Base-by-base conservation (phyloP, 1,140 invertebrate species). In the Steinernema khuongi region DNA sequence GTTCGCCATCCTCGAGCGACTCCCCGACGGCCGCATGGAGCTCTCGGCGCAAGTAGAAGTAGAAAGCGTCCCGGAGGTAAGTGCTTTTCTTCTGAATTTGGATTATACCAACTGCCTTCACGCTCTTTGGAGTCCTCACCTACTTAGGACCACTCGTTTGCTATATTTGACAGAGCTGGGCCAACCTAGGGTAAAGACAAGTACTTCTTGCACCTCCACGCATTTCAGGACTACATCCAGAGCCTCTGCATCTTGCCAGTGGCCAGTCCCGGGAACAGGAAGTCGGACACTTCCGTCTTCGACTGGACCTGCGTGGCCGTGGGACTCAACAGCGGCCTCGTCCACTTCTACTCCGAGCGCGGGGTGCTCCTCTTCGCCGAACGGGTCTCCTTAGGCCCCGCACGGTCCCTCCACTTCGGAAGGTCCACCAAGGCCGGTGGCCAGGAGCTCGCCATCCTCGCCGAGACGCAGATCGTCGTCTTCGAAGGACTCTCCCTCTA, bases 231-330 rank as follows among this genome's bases (percentile, higher is more conserved):
- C 4, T 60, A 60, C 50, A 60, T 60, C 4, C 4, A 14, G 11
- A 11, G 22, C 11, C 4, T 60, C 50, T 60, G 50, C 19, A 60
- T 60, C 4, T 26, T 60, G 50, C 50, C 50, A 22, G 22, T 60
- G 4, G 50, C 50, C 4, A 14, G 50, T 60, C 50, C 50, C 14
- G 50, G 50, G 4, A 60, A 60, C 50, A 14, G 50, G 4, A 60
- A 60, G 50, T 60, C 50, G 14, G 50, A 60, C 19, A 60, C 50
- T 14, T 60, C 50, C 50, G 50, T 60, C 7, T n/a, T n/a, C 50
- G 50, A 60, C 22, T 60, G 50, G 50, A 60, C 50, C 50, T 60
- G 50, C 22, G 19, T 60, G 7, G 50, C 50, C 7, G 50, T 60
- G 11, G 50, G 11, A 7, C 50, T 60, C 4, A 60, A 22, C 19